A percentile compares a stretch with the other conserved stretches of the same genome.
Evolutionary conservation across 2,113 vertebrate species (phyloP).

Genomic region (Sarotherodon lohbergeri): DNA sequence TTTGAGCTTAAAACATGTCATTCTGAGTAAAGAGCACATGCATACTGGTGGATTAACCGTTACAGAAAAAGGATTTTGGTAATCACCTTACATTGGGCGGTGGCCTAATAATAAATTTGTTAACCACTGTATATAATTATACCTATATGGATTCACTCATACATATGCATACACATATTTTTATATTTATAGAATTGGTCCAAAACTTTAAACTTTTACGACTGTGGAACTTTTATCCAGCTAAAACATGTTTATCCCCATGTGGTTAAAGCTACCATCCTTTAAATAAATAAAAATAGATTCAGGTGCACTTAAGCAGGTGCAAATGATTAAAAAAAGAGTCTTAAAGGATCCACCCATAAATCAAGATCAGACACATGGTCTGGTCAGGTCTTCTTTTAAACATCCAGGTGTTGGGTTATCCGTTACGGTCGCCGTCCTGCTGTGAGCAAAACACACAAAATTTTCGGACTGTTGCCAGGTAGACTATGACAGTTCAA

Average conservation of each 20-base stretch:
- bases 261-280: background rate
- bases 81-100: background rate
- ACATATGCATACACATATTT: background rate
- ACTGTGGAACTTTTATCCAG: background rate
- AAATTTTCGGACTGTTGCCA: background rate
- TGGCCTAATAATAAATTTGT: background rate
- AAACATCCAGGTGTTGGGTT: background rate
- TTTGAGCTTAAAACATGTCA: background rate
- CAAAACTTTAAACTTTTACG: background rate
- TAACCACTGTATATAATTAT: background rate
- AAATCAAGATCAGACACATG: background rate
- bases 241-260: background rate
- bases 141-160: background rate
- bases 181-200: background rate
- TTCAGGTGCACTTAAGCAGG: background rate
- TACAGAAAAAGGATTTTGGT: background rate
- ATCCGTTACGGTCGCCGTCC: background rate
- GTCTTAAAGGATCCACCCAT: background rate
- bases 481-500: background rate
- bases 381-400: background rate
- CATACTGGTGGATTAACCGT: background rate
- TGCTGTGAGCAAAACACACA: background rate
- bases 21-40: background rate
- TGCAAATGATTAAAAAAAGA: conserved; percentile 2
- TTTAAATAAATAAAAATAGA: conserved; percentile 5